A percentile compares a stretch with the other conserved stretches of the same genome.
These are phyloP conservation scores for Lycophotia porphyrea DNA, from an alignment of 2,888 invertebrate genomes.

Conservation along the genomic window DNA sequence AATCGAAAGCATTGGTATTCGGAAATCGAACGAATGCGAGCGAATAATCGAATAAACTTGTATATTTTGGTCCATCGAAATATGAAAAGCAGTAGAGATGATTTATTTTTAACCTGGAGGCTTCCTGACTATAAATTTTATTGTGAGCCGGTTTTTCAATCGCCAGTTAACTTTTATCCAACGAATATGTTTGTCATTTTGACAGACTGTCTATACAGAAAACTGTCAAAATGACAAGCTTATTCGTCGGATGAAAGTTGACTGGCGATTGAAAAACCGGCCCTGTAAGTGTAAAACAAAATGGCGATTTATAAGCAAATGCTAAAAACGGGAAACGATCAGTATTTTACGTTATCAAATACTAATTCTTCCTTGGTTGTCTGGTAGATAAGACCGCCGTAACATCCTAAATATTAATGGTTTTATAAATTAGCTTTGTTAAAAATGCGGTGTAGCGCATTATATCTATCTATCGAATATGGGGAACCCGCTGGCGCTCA, in stretches of 20 bases:
- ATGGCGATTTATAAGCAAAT: not conserved
- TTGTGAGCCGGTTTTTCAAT: no score
- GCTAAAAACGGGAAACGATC: not conserved
- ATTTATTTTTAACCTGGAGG: slow-evolving; percentile 40
- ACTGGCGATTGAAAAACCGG: no score
- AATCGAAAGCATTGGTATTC: slow-evolving; percentile 65
- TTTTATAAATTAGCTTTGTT: not conserved
- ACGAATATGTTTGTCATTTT: no score
- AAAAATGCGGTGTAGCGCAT: no score
- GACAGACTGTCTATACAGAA: no score
- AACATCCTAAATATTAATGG: not conserved
- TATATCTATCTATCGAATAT: no score
- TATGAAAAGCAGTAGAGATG: slow-evolving; percentile 48
- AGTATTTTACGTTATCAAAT: not conserved
- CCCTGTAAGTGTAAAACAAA: slow-evolving; percentile 26
- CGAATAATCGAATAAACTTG: slow-evolving; percentile 66
- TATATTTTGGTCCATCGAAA: slow-evolving; percentile 57
- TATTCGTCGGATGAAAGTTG: no score
- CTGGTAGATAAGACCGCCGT: not conserved
- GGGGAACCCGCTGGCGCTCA: no score
- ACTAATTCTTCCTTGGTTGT: not conserved
- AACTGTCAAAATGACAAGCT: no score
- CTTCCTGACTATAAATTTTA: slow-evolving; percentile 11
- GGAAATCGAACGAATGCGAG: slow-evolving; percentile 41
- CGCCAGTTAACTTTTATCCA: no score